Evolutionary conservation across 2,888 invertebrate species (phyloP), one percentile per base, ranked within the genome.

Genomic region (Drosophila parthenogenetica): DNA sequence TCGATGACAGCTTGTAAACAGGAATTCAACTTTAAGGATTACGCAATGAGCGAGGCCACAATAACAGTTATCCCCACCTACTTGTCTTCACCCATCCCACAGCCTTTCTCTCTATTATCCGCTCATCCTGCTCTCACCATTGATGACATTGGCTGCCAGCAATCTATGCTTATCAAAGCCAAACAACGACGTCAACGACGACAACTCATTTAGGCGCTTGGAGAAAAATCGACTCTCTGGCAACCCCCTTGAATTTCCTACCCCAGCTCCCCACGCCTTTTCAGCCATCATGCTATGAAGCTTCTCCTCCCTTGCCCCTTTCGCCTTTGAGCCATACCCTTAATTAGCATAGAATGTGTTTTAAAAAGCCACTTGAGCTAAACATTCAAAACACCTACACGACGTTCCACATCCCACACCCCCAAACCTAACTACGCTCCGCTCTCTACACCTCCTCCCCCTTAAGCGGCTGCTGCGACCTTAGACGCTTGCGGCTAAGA

Each of bases 361-460:
- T 83, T 83, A 89, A 86, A 84, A 84, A 86, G 89, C 87, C 84
- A 83, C 89, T 84, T 88, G 73, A 76, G 87, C 89, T 88, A 88
- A 88, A 83, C 89, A 86, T 88, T 88, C 87, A 82, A 83, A 86
- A 80, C 89, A 88, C 83, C 83, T 83, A 86, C 78, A 80, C 81
- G 65, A 60, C 49, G 66, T 42, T 22, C 13, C 43, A n/a, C 46
- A 37, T 7, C 29, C 10, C 16, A 2, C 8, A 53, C 3, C 0
- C 10, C 16, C 11, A 35, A 10, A 8, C 16, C 40, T 32, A 10
- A 2, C 13, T 13, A 1, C 11, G 8, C 8, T 42, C 17, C 29
- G 3, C n/a, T 4, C 22, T 16, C 11, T n/a, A 10, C 29, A 14
- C 8, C 8, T 3, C 35, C 48, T 3, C 11, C 14, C 32, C 49